Conservation (phyloP, 92 coral and sea anemone species). For the Zoanthus sociatus region DNA sequence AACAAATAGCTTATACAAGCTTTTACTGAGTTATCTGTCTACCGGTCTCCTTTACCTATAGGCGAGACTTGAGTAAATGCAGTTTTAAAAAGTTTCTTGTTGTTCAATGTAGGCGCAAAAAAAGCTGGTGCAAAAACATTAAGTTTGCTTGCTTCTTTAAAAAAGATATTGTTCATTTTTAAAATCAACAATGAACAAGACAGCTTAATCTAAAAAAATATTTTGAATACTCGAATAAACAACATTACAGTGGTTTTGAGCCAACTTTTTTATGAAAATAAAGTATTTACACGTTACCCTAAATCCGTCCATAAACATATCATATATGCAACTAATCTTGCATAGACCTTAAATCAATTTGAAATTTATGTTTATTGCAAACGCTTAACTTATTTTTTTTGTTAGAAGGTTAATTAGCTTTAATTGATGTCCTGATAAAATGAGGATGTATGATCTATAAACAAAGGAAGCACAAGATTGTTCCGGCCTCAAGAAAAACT, state of each 20-base stretch:
- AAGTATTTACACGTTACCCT: background rate
- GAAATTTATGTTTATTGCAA: slow-evolving; percentile 36
- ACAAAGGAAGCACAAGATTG: slow-evolving; percentile 10
- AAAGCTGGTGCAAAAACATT: background rate
- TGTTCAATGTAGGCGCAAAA: background rate
- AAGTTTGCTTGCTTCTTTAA: background rate
- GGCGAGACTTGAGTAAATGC: slow-evolving; percentile 28
- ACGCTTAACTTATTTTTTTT: slow-evolving; percentile 33
- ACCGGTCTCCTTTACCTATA: background rate
- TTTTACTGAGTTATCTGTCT: slow-evolving; percentile 24
- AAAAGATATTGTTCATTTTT: background rate
- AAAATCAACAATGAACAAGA: background rate
- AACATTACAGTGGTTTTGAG: too few relatives aligned
- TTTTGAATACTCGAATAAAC: background rate
- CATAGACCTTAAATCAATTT: slow-evolving; percentile 28
- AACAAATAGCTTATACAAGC: slow-evolving; percentile 22
- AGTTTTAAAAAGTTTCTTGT: slow-evolving; percentile 8
- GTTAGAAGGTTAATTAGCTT: slow-evolving; percentile 40
- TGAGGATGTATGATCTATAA: background rate
- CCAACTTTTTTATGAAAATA: background rate
- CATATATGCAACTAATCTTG: background rate
- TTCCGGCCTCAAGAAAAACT: slow-evolving; percentile 31
- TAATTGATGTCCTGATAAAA: slow-evolving; percentile 31
- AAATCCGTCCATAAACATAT: background rate
- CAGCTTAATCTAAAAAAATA: background rate